Conservation (phyloP, 2,113 vertebrate species). For the Shinisaurus crocodilurus region DNA sequence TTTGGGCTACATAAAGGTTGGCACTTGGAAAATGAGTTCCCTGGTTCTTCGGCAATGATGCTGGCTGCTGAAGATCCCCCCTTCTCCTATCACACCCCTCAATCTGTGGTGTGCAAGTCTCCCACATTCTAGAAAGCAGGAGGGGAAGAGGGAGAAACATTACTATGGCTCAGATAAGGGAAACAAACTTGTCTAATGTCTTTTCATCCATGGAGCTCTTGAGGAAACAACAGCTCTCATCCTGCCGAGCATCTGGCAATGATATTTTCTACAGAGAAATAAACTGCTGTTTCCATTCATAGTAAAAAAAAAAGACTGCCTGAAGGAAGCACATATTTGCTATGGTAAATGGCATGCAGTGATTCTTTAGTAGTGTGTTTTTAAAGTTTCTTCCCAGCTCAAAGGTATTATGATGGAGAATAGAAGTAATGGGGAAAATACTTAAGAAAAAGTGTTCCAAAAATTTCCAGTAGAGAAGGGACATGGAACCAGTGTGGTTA, state of each 20-base stretch:
- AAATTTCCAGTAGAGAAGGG: background rate
- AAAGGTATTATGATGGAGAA: background rate
- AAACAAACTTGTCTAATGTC: background rate
- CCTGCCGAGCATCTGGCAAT: conserved; percentile 16
- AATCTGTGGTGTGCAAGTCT: background rate
- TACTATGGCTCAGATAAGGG: background rate
- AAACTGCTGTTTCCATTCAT: conserved; percentile 23
- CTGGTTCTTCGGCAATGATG: background rate
- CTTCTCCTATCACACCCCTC: background rate
- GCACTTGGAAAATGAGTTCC: background rate
- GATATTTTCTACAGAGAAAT: conserved; percentile 25
- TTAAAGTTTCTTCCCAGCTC: background rate
- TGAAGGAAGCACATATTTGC: conserved; percentile 11
- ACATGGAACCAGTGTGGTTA: background rate
- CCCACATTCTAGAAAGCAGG: background rate
- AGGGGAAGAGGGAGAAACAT: background rate
- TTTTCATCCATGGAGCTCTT: background rate
- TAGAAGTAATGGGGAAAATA: background rate
- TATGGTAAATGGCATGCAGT: conserved; percentile 6
- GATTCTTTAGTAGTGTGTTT: background rate
- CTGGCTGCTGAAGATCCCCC: background rate
- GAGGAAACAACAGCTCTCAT: background rate
- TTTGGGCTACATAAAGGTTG: background rate
- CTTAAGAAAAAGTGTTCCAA: background rate
- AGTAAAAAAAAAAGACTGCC: background rate